Evolutionary conservation across 2,113 vertebrate species (phyloP).

Genomic region (Pituophis catenifer): DNA sequence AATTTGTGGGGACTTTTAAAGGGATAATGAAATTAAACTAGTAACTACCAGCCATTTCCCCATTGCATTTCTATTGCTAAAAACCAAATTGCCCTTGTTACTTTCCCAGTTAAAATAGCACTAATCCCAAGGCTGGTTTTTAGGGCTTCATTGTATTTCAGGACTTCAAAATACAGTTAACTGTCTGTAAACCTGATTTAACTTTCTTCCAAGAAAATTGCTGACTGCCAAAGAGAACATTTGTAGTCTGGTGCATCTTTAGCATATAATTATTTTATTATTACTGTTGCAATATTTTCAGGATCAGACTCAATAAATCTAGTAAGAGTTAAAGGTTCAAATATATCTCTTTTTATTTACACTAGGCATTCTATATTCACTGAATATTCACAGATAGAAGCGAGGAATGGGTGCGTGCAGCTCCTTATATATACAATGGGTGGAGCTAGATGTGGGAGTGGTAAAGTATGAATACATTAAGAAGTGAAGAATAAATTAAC

Average conservation of each 20-base stretch:
- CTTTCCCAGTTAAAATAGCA: background rate
- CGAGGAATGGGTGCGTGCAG: too few relatives aligned
- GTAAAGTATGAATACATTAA: too few relatives aligned
- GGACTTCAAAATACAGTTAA: background rate
- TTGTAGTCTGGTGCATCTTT: background rate
- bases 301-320: too few relatives aligned
- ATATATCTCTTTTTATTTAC: too few relatives aligned
- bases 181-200: background rate
- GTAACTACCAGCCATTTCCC: background rate
- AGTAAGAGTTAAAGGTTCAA: too few relatives aligned
- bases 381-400: too few relatives aligned
- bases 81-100: background rate
- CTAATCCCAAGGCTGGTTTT: background rate
- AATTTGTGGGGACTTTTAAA: background rate
- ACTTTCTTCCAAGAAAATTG: background rate
- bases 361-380: too few relatives aligned
- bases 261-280: background rate
- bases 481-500: too few relatives aligned
- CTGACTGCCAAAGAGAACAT: background rate
- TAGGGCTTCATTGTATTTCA: background rate
- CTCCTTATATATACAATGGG: too few relatives aligned
- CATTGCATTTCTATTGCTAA: background rate
- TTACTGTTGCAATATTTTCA: too few relatives aligned
- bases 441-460: too few relatives aligned
- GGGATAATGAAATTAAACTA: background rate